Conservation (phyloP, 2,113 vertebrate species). For the Aspidoscelis tigris region DNA sequence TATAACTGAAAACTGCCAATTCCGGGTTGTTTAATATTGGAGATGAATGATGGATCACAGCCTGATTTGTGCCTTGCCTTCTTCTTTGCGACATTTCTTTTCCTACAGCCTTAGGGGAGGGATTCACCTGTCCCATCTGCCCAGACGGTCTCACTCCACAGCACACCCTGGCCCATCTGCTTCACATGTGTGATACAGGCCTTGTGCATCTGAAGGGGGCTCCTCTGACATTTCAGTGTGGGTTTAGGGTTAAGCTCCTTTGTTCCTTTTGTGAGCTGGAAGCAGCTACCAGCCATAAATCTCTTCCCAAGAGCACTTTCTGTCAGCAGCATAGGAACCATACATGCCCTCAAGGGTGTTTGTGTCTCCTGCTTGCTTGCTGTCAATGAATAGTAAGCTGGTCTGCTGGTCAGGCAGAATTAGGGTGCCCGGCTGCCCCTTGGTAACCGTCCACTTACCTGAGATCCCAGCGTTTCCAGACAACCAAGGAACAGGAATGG, state of each 20-base stretch:
- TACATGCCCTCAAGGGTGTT: neutral
- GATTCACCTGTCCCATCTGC: neutral
- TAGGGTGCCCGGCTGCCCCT: neutral
- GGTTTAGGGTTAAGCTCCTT: conserved; percentile 7
- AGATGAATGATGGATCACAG: neutral
- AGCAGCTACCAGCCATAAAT: neutral
- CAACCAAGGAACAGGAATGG: neutral
- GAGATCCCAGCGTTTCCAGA: neutral
- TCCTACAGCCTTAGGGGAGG: neutral
- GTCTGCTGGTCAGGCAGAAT: neutral
- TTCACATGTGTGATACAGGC: neutral
- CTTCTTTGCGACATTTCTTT: neutral
- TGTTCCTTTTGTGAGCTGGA: neutral
- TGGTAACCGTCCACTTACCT: neutral
- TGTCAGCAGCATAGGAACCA: neutral
- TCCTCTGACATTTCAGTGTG: neutral
- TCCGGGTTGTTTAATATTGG: too few species aligned
- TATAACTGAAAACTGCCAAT: neutral
- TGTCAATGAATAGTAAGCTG: neutral
- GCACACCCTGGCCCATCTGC: neutral
- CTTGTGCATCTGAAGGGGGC: neutral
- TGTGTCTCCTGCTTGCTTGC: neutral
- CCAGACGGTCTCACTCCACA: neutral
- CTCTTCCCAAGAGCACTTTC: neutral
- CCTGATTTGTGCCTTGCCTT: neutral